A percentile compares a stretch with the other conserved stretches of the same genome.
phyloP scores from a whole-genome alignment of 2,113 vertebrate genomes.

The western clawed frog (Xenopus tropicalis) region DNA sequence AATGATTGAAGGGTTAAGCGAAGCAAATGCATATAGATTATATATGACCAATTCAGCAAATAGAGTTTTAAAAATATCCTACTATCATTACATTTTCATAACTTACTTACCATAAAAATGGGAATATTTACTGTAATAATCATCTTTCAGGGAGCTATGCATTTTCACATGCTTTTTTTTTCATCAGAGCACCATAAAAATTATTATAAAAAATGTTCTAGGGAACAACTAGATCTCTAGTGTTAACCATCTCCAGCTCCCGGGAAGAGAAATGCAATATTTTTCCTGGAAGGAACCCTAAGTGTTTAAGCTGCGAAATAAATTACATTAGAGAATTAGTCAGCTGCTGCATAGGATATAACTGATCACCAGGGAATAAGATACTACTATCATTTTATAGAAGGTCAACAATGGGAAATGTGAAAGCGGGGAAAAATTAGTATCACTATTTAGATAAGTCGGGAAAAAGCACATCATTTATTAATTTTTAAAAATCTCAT shows the following conservation, averaged over 20 bases:
- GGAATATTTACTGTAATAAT: no score
- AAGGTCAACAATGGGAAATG: slow-evolving; percentile 44
- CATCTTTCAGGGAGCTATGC: not conserved
- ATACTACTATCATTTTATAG: slow-evolving; percentile 42
- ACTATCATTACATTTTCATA: no score
- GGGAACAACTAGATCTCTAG: slow-evolving; percentile 32
- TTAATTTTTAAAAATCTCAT: slow-evolving; percentile 28
- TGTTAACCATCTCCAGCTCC: slow-evolving; percentile 38
- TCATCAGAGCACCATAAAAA: slow-evolving; percentile 29
- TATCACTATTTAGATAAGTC: slow-evolving; percentile 42
- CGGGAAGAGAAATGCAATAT: slow-evolving; percentile 43
- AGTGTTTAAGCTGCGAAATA: slow-evolving; percentile 45
- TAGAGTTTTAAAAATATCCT: no score
- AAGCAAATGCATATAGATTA: no score
- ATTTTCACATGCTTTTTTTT: slow-evolving; percentile 24
- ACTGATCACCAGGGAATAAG: slow-evolving; percentile 37
- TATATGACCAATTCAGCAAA: no score
- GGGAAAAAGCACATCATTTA: slow-evolving; percentile 35
- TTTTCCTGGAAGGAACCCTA: slow-evolving; percentile 44
- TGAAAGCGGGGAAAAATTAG: slow-evolving; percentile 38
- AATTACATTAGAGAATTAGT: slow-evolving; percentile 45
- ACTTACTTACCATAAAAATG: no score
- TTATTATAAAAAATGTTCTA: slow-evolving; percentile 32
- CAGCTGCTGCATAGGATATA: slow-evolving; percentile 40
- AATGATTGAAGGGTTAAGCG: no score